Evolutionary conservation across 1,140 invertebrate species (phyloP).

Genomic region (Ceratina calcarata): DNA sequence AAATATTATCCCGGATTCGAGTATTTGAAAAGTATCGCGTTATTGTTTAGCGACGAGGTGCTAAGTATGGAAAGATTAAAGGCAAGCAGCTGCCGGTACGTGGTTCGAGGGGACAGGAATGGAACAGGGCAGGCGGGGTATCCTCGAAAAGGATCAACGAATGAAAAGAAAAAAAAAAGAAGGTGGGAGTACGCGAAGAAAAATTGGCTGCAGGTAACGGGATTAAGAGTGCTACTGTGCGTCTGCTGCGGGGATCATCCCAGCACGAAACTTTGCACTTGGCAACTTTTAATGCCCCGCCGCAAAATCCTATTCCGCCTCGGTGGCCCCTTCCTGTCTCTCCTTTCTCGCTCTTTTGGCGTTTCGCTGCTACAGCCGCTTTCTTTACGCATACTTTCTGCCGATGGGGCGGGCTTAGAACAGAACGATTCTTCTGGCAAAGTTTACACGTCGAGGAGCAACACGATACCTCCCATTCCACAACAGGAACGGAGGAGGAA

Average conservation of each 20-base stretch:
- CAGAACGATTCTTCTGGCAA: slow-evolving; percentile 14
- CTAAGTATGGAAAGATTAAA: slow-evolving; percentile 39
- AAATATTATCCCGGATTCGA: slow-evolving; percentile 19
- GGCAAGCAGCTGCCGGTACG: slow-evolving; percentile 7
- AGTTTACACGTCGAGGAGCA: slow-evolving; percentile 12
- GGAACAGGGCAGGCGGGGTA: no score
- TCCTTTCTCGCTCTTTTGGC: not conserved
- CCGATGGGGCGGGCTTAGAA: not conserved
- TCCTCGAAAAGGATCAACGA: slow-evolving; percentile 29
- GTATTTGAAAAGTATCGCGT: slow-evolving; percentile 21
- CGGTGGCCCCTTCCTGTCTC: slow-evolving; percentile 1
- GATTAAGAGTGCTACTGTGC: slow-evolving; percentile 76
- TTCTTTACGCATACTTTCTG: slow-evolving; percentile 22
- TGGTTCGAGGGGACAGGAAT: not conserved
- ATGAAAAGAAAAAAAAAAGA: not conserved
- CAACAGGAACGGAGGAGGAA: no score
- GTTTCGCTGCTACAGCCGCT: not conserved
- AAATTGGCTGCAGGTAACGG: slow-evolving; percentile 77
- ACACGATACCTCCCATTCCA: not conserved
- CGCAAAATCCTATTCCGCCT: slow-evolving; percentile 68
- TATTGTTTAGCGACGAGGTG: slow-evolving; percentile 41
- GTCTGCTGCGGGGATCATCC: slow-evolving; percentile 73
- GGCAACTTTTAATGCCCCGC: slow-evolving; percentile 77
- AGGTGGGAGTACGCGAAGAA: slow-evolving; percentile 54
- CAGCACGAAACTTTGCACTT: slow-evolving; percentile 78